Conservation (phyloP, 2,797 vertebrate genomes). For the Periophthalmus magnuspinnatus region DNA sequence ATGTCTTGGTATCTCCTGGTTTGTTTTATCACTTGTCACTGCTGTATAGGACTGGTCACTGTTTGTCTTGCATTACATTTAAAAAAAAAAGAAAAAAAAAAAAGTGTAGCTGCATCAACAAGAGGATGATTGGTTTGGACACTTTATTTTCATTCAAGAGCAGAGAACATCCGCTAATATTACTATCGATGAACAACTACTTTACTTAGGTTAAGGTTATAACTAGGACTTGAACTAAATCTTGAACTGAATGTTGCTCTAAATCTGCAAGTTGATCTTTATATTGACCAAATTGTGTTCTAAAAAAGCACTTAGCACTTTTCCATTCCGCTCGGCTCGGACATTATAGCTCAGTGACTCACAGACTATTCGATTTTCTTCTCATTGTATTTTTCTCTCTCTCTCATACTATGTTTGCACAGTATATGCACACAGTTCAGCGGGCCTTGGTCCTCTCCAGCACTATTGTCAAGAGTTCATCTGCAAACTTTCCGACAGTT, state of each 20-base stretch:
- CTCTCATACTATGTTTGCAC: slow-evolving; percentile 13
- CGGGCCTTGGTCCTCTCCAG: slow-evolving; percentile 13
- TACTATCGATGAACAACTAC: too few relatives aligned
- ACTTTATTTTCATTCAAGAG: too few relatives aligned
- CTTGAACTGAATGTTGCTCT: neutral
- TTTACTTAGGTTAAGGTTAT: too few relatives aligned
- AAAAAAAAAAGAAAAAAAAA: too few relatives aligned
- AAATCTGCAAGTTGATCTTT: neutral
- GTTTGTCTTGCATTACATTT: too few relatives aligned
- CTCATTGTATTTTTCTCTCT: slow-evolving; percentile 11
- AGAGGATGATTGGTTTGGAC: too few relatives aligned
- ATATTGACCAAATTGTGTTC: neutral
- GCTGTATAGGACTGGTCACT: too few relatives aligned
- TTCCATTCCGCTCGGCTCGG: slow-evolving; percentile 13
- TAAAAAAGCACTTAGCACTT: slow-evolving; percentile 6
- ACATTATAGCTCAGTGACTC: slow-evolving; percentile 29
- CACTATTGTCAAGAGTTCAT: slow-evolving; percentile 4
- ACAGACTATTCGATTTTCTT: slow-evolving; percentile 15
- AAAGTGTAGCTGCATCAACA: too few relatives aligned
- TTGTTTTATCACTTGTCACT: too few relatives aligned
- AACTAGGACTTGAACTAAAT: too few relatives aligned
- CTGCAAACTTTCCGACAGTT: slow-evolving; percentile 8
- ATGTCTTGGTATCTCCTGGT: too few relatives aligned
- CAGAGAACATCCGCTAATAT: neutral
- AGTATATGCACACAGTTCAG: slow-evolving; percentile 17